Conservation (phyloP, 2,113 vertebrate genomes). For the Rhinopomastus cyanomelas region DNA sequence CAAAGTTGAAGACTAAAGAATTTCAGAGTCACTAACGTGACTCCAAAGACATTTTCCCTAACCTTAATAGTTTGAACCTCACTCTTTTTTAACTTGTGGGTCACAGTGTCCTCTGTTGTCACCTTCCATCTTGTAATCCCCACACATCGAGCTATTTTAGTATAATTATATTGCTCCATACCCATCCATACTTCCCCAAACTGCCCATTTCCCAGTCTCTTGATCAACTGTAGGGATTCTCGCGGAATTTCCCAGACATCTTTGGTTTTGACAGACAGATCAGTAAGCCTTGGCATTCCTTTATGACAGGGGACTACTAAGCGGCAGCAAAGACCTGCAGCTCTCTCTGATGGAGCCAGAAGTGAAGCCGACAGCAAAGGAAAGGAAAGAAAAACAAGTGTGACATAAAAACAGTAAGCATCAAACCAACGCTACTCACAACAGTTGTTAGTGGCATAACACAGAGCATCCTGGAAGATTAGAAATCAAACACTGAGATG, state of each 20-base stretch:
- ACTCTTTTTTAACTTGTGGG: neutral
- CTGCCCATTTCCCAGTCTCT: conserved; percentile 97
- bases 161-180: conserved; percentile 81
- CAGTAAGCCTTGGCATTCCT: conserved; percentile 96
- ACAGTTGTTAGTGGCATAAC: conserved; percentile 61
- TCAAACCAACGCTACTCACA: conserved; percentile 55
- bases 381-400: conserved; percentile 74
- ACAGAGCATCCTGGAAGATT: conserved; percentile 51
- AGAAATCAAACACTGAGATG: conserved; percentile 56
- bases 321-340: conserved; percentile 97
- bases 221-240: conserved; percentile 97
- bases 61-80: neutral
- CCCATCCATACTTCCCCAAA: conserved; percentile 99
- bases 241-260: conserved; percentile 98
- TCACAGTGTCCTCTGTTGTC: conserved; percentile 18
- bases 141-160: conserved; percentile 64
- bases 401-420: conserved; percentile 71
- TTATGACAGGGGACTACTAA: conserved; percentile 97
- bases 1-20: conserved; percentile 33
- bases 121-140: conserved; percentile 79
- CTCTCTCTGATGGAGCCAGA: conserved; percentile 86
- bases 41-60: neutral
- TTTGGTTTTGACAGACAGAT: conserved; percentile 99
- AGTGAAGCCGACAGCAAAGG: conserved; percentile 69
- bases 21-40: conserved; percentile 22